Evolutionary conservation across 2,888 invertebrate genomes (phyloP), one percentile per base, ranked within the genome.

Genomic region (Eilema caniola): DNA sequence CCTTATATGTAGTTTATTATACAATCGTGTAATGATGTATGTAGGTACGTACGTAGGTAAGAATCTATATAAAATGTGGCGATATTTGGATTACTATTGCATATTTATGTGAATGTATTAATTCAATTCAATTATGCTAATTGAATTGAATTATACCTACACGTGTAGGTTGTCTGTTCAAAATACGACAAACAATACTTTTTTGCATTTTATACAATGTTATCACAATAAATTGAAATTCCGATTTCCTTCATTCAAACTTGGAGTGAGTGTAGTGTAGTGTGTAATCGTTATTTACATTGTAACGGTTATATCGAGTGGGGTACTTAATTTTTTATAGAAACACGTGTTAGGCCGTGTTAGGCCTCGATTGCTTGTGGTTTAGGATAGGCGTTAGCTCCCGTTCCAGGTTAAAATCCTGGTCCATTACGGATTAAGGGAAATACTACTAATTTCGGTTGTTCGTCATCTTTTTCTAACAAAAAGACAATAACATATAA

Each of bases 281-380:
- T n/a, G n/a, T n/a, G n/a, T 62, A 41, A 62, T 62, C 41, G 20
- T 11, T 62, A 41, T 62, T 62, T 7, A 24, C 53, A 53, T 53
- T 53, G 53, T 53, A 53, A n/a, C n/a, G 10, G 20, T 53, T 53
- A 53, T n/a, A 8, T n/a, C n/a, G 53, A 53, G n/a, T n/a, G n/a
- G 12, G n/a, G 24, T 59, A 33, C 20, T 41, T 23, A 2, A 41
- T 8, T 66, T 23, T 8, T 66, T 16, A 37, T 25, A 24, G 24
- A 61, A 67, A 56, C 62, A 53, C 67, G 62, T 69, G 63, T 69
- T 47, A 59, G 16, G 3, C 14, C 16, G 16, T n/a, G n/a, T n/a
- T n/a, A n/a, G n/a, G 4, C 41, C 41, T 41, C 16, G 41, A 0
- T 41, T 16, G 16, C 41, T 41, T 16, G 16, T 41, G 41, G 16